A percentile compares a stretch with the other conserved stretches of the same genome.
These are phyloP conservation scores for Acheta domesticus DNA, from an alignment of 2,888 invertebrate genomes.

Conservation along the genomic window DNA sequence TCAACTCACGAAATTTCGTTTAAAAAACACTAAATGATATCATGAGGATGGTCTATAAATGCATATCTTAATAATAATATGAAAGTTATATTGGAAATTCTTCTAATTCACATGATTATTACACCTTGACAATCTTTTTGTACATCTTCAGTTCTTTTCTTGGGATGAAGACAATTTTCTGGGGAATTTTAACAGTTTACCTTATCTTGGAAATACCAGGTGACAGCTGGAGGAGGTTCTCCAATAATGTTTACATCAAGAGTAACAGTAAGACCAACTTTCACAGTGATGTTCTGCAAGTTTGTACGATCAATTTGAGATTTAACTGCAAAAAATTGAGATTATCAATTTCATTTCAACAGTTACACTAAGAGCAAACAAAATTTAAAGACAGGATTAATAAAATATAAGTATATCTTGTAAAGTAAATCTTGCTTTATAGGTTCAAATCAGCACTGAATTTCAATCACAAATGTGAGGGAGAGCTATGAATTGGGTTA, in stretches of 20 bases:
- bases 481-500: no score
- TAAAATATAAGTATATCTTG: constrained; percentile 11
- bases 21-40: no score
- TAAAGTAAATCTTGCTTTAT: not conserved
- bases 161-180: no score
- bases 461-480: not conserved
- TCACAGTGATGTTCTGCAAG: constrained; percentile 74
- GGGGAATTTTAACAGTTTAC: constrained; percentile 36
- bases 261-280: constrained; percentile 82
- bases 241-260: constrained; percentile 87
- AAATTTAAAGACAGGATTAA: not conserved
- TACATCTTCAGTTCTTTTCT: no score
- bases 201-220: constrained; percentile 78
- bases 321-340: constrained; percentile 65
- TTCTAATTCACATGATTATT: no score
- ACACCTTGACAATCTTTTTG: no score
- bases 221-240: constrained; percentile 88
- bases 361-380: not conserved
- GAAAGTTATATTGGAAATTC: no score
- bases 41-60: no score
- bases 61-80: no score
- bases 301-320: constrained; percentile 91
- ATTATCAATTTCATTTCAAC: not conserved
- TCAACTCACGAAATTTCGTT: no score
- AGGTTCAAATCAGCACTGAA: no score